phyloP scores from a whole-genome alignment of 2,797 vertebrate genomes.

The Rachycentron canadum region DNA sequence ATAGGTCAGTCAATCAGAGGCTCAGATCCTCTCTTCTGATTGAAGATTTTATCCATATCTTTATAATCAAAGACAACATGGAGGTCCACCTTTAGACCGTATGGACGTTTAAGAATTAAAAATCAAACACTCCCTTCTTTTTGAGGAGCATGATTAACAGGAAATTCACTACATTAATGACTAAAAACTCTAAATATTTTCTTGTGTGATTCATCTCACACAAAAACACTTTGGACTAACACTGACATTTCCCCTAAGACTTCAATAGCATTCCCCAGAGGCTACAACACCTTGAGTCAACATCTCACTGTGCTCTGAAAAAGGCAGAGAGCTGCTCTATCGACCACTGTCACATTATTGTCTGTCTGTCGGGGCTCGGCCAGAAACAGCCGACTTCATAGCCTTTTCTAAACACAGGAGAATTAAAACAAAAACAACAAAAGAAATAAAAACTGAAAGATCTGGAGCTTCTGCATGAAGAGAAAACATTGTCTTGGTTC shows the following conservation, averaged over 20 bases:
- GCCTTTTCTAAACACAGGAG: neutral
- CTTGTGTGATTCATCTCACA: neutral
- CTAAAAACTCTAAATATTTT: too few species aligned
- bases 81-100: too few species aligned
- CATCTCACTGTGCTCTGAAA: constrained; percentile 68
- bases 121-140: too few species aligned
- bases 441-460: neutral
- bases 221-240: constrained; percentile 58
- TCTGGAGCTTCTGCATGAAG: neutral
- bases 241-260: constrained; percentile 54
- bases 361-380: neutral
- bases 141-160: too few species aligned
- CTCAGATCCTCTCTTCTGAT: too few species aligned
- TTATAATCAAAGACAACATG: too few species aligned
- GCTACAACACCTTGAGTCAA: constrained; percentile 80
- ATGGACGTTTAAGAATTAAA: too few species aligned
- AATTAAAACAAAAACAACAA: neutral
- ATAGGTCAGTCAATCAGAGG: too few species aligned
- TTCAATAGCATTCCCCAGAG: constrained; percentile 75
- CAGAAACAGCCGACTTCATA: neutral
- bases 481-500: neutral
- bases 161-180: too few species aligned
- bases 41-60: too few species aligned
- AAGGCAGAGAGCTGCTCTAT: constrained; percentile 17
- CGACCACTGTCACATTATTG: constrained; percentile 19